phyloP scores from a whole-genome alignment of 2,888 invertebrate species.

The Trachelus tabidus region DNA sequence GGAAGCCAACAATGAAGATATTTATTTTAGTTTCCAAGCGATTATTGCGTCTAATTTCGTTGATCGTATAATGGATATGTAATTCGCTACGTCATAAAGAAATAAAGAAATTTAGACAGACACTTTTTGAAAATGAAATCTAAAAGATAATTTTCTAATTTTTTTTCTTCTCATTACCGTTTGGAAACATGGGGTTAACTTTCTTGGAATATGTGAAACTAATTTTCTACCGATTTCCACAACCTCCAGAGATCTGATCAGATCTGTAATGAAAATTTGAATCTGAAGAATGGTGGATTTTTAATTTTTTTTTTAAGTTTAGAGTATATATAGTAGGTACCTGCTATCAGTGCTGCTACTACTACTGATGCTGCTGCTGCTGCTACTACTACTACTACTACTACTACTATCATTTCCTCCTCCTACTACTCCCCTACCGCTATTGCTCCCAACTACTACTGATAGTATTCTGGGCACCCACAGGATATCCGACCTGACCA shows the following conservation, averaged over 20 bases:
- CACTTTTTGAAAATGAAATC: not conserved
- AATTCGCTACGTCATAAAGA: not conserved
- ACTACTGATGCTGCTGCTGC: no score
- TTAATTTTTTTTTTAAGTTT: not conserved
- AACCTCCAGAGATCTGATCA: no score
- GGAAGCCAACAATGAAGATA: conserved; percentile 23
- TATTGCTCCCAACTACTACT: not conserved
- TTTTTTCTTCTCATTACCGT: no score
- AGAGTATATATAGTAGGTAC: not conserved
- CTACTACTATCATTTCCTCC: not conserved
- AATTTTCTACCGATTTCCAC: not conserved
- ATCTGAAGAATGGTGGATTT: not conserved
- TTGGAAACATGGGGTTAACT: no score
- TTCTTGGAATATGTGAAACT: not conserved
- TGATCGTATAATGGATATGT: not conserved
- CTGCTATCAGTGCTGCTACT: not conserved
- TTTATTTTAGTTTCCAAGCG: conserved; percentile 46
- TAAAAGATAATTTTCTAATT: not conserved
- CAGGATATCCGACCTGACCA: conserved; percentile 35
- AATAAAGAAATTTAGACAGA: not conserved
- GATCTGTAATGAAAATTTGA: not conserved
- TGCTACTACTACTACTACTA: not conserved
- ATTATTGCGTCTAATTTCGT: conserved; percentile 42
- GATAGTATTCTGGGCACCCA: conserved; percentile 12
- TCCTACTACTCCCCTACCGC: no score